phyloP scores from a whole-genome alignment of 2,888 invertebrate species.

The Cylloceria caligata region DNA sequence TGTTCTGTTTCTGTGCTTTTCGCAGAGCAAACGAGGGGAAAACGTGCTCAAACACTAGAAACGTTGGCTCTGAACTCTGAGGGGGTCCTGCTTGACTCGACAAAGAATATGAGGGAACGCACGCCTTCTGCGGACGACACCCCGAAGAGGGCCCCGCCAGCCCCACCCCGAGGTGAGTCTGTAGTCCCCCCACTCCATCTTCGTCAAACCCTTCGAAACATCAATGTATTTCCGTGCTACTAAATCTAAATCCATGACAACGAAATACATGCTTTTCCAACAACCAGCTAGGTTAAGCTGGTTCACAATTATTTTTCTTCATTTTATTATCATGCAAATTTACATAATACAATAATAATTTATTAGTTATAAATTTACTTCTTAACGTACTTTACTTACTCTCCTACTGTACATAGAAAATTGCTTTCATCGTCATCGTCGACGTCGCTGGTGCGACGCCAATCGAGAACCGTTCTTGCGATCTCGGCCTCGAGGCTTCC shows the following conservation, averaged over 20 bases:
- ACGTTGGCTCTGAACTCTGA: slow-evolving; percentile 78
- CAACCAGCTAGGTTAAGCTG: no score
- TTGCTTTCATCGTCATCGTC: slow-evolving; percentile 16
- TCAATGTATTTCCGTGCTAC: background rate
- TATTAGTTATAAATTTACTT: background rate
- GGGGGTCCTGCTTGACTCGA: slow-evolving; percentile 32
- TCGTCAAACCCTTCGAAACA: background rate
- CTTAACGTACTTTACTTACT: background rate
- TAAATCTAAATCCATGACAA: no score
- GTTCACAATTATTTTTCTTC: no score
- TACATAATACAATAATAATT: background rate
- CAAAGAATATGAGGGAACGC: slow-evolving; percentile 83
- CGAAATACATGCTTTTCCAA: no score
- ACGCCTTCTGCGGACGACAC: slow-evolving; percentile 84
- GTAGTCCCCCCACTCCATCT: slow-evolving; percentile 43
- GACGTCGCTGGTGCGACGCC: slow-evolving; percentile 5
- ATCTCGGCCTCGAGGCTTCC: slow-evolving; percentile 37
- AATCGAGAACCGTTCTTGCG: slow-evolving; percentile 21
- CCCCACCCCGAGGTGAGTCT: slow-evolving; percentile 82
- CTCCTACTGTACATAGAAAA: background rate
- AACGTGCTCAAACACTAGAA: slow-evolving; percentile 72
- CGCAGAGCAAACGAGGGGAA: slow-evolving; percentile 76
- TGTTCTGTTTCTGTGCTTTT: slow-evolving; percentile 71
- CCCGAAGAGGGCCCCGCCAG: slow-evolving; percentile 83
- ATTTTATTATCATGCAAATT: no score